Base-by-base conservation (phyloP, 2,797 vertebrate genomes). In the Ctenochaetus hawaiiensis region DNA sequence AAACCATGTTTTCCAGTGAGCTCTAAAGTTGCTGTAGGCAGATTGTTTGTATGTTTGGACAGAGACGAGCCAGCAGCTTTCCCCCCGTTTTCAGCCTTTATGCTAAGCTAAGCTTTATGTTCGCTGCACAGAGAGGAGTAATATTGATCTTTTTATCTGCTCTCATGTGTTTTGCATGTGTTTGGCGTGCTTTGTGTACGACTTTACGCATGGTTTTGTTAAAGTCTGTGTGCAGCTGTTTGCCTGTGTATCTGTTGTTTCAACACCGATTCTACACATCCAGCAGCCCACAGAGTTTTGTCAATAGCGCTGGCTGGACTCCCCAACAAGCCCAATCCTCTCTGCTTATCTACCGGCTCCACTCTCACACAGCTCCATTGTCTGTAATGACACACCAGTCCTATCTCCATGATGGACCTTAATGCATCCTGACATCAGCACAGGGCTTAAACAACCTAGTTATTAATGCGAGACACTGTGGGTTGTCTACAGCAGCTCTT, bases 271-370 rank as follows among this genome's bases (percentile, higher is more conserved):
- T 72, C 65, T 20, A 41, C 62, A 66, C 71, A 81, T 75, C 48
- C 68, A 71, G 62, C 83, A 75, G 72, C 79, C 75, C 81, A 82
- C 83, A 84, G 82, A 83, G 74, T 90, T 89, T 81, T 82, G 85
- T 86, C 89, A 85, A 75, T 82, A 83, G 43, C 17, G 7, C 74
- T n/a, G 75, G 75, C 84, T 77, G 67, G 80, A 84, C 80, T 76
- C 54, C 18, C 30, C 61, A 66, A 44, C 72, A 77, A 84, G 57
- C 77, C 77, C 80, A 22, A 56, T 87, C 84, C 78, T 77, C 72
- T 75, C 67, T 61, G 77, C 87, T 90, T 89, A 90, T 92, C 87
- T 87, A 16, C 56, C 8, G 18, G 61, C 81, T 80, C 65, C 90
- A 91, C 84, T 83, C 76, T 37, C 69, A 65, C 77, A 65, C 73